These are phyloP conservation scores for Crotalus tigris DNA, from an alignment of 2,113 vertebrate species.

Conservation along the genomic window DNA sequence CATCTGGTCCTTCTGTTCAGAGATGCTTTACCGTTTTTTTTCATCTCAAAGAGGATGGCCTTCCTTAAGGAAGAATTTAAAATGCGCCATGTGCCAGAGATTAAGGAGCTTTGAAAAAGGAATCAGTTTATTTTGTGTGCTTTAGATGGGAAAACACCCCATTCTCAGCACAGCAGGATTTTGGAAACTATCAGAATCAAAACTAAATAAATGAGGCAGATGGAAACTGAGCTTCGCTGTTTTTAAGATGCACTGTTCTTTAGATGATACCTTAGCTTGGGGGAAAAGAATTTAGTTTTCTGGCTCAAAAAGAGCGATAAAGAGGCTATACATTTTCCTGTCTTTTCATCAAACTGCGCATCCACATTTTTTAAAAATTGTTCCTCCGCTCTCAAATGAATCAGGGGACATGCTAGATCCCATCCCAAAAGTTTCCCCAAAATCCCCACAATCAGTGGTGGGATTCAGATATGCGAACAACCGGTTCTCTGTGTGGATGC, in stretches of 20 bases:
- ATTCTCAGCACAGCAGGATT: conserved; percentile 7
- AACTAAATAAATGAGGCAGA: background rate
- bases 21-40: conserved; percentile 60
- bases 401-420: background rate
- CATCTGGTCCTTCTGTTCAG: conserved; percentile 54
- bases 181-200: background rate
- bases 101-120: background rate
- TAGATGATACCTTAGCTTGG: background rate
- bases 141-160: conserved; percentile 20
- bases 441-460: background rate
- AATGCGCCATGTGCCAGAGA: background rate
- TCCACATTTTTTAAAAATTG: background rate
- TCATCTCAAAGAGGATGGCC: conserved; percentile 48
- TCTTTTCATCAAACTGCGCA: background rate
- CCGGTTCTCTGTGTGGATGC: no score
- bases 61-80: conserved; percentile 6
- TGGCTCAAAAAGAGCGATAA: background rate
- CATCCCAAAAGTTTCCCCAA: background rate
- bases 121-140: conserved; percentile 5
- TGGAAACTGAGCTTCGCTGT: background rate
- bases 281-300: background rate
- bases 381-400: background rate
- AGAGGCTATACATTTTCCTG: background rate
- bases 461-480: no score
- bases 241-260: background rate